Conservation (phyloP, 2,888 invertebrate species). For the Parelbella ahira region DNA sequence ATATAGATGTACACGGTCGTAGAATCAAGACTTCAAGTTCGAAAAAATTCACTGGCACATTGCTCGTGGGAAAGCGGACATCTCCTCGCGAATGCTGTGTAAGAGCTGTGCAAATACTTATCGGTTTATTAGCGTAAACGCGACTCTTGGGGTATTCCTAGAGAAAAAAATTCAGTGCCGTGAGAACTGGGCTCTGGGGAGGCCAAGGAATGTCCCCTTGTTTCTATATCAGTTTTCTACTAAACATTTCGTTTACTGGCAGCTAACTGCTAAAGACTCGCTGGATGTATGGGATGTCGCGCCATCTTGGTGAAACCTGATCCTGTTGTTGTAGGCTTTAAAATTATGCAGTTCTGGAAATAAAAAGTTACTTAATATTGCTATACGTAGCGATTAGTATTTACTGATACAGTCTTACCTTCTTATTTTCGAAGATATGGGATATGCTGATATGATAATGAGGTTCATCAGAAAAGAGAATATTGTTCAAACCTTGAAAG, state of each 20-base stretch:
- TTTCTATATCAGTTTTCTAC: too few relatives aligned
- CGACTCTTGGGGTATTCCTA: conserved; percentile 12
- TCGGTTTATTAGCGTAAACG: too few relatives aligned
- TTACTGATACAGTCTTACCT: conserved; percentile 14
- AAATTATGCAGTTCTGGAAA: background rate
- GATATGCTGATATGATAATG: conserved; percentile 20
- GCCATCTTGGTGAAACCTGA: too few relatives aligned
- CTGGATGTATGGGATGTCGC: too few relatives aligned
- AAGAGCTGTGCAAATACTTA: too few relatives aligned
- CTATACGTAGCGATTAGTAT: conserved; percentile 22
- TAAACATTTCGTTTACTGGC: too few relatives aligned
- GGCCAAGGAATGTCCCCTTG: background rate
- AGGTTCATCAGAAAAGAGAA: conserved; percentile 13
- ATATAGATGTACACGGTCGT: conserved; percentile 22
- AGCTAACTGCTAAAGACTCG: too few relatives aligned
- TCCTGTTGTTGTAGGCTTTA: too few relatives aligned
- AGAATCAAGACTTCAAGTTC: conserved; percentile 27
- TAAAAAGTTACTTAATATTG: conserved; percentile 28
- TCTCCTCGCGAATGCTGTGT: conserved; percentile 4
- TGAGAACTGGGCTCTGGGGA: conserved; percentile 1
- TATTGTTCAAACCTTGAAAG: conserved; percentile 8
- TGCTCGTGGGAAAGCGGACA: conserved; percentile 21
- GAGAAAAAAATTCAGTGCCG: conserved; percentile 19
- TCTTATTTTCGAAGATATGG: conserved; percentile 27
- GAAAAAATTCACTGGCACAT: conserved; percentile 26